Evolutionary conservation across 2,797 vertebrate genomes (phyloP).

Genomic region (Sternotherus odoratus): DNA sequence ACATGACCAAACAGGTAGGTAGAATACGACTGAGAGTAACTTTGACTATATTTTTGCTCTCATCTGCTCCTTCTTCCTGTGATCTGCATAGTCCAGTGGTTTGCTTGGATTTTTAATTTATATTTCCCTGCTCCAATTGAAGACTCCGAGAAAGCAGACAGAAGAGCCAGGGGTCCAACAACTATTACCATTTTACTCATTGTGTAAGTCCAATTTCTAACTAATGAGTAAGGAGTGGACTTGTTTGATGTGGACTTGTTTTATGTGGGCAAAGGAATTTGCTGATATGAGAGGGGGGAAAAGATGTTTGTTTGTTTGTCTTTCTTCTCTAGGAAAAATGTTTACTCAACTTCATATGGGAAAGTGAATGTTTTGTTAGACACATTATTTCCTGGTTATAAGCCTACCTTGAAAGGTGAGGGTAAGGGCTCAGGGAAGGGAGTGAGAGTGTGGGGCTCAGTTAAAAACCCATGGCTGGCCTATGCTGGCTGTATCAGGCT

Average conservation of each 20-base stretch:
- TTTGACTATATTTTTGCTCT: neutral
- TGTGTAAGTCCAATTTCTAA: neutral
- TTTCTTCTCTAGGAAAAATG: neutral
- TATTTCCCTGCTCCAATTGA: neutral
- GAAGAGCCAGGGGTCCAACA: neutral
- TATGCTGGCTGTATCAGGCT: neutral
- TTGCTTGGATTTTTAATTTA: neutral
- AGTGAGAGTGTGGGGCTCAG: no score
- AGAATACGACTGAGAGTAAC: neutral
- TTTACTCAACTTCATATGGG: neutral
- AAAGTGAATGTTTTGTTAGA: neutral
- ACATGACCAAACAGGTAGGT: rapidly evolving
- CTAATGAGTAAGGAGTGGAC: neutral
- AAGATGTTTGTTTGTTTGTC: rapidly evolving
- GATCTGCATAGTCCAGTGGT: neutral
- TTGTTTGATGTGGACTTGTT: neutral
- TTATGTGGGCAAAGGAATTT: neutral
- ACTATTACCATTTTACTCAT: neutral
- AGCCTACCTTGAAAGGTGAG: neutral
- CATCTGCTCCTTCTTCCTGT: no score
- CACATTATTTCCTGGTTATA: neutral
- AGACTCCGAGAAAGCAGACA: rapidly evolving
- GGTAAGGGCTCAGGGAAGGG: no score
- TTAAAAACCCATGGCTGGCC: neutral
- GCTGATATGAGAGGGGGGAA: neutral